Evolutionary conservation across 2,797 vertebrate species (phyloP).

Genomic region (Okamejei kenojei): DNA sequence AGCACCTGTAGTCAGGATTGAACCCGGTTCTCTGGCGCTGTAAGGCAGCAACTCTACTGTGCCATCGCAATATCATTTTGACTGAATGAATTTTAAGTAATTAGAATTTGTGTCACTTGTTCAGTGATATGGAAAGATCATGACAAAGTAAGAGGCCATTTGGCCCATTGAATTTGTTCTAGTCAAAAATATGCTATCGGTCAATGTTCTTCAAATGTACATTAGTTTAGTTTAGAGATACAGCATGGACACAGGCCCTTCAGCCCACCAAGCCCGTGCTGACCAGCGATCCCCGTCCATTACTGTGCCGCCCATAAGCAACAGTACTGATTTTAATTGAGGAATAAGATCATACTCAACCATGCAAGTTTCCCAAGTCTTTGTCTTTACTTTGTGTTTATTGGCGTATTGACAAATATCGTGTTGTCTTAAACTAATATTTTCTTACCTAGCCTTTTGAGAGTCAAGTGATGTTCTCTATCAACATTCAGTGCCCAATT

Average conservation of each 20-base stretch:
- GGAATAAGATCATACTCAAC: not conserved
- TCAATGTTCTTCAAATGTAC: too few relatives aligned
- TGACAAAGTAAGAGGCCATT: too few relatives aligned
- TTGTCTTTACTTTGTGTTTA: not conserved
- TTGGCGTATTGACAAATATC: not conserved
- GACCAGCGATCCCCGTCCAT: too few relatives aligned
- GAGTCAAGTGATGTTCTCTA: slow-evolving; percentile 2
- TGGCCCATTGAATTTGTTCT: too few relatives aligned
- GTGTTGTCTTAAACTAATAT: not conserved
- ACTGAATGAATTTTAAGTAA: not conserved
- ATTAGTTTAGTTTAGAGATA: too few relatives aligned
- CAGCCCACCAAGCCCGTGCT: too few relatives aligned
- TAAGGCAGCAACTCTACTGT: too few relatives aligned
- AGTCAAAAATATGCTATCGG: too few relatives aligned
- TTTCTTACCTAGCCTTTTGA: slow-evolving; percentile 18
- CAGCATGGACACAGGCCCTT: too few relatives aligned
- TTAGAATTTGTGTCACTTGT: not conserved
- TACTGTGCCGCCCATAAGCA: not conserved
- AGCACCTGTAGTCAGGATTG: too few relatives aligned
- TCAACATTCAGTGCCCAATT: not conserved
- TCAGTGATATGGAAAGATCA: too few relatives aligned
- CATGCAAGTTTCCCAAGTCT: not conserved
- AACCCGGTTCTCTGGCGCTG: too few relatives aligned
- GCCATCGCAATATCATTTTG: not conserved
- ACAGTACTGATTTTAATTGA: not conserved